A percentile compares a stretch with the other conserved stretches of the same genome.
Evolutionary conservation across 2,113 vertebrate genomes (phyloP).

Genomic region (Cichladusa arquata): DNA sequence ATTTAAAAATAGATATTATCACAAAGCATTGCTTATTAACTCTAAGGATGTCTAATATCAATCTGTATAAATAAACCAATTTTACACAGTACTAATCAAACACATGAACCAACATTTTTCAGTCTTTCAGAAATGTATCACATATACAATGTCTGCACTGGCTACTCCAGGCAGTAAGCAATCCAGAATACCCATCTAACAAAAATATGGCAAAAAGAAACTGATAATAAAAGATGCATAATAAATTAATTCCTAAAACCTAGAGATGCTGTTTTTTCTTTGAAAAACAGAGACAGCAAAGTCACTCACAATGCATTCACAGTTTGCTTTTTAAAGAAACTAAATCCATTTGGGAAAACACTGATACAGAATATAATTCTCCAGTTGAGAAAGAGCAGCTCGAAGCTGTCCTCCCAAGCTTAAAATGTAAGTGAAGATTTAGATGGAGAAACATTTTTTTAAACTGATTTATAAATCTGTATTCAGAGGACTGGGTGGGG

Average conservation of each 20-base stretch:
- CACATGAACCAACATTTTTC: not conserved
- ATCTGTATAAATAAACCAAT: not conserved
- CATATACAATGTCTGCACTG: not conserved
- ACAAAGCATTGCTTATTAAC: not conserved
- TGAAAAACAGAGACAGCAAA: not conserved
- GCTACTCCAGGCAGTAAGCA: not conserved
- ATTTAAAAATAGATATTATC: not conserved
- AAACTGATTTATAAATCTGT: constrained; percentile 34
- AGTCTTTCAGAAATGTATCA: not conserved
- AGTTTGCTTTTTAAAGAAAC: not conserved
- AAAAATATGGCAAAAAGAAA: not conserved
- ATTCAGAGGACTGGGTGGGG: constrained; percentile 53
- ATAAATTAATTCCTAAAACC: not conserved
- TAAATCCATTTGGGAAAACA: not conserved
- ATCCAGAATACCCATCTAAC: not conserved
- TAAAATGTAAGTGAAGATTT: not conserved
- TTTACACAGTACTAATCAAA: not conserved
- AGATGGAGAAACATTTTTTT: not conserved
- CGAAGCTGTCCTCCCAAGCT: not conserved
- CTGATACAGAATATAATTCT: not conserved
- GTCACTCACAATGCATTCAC: not conserved
- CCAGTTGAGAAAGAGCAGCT: not conserved
- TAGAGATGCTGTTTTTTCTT: not conserved
- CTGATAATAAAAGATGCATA: not conserved
- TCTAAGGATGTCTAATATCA: not conserved